phyloP scores from a whole-genome alignment of 2,113 vertebrate genomes.

The Oxyruncus cristatus region DNA sequence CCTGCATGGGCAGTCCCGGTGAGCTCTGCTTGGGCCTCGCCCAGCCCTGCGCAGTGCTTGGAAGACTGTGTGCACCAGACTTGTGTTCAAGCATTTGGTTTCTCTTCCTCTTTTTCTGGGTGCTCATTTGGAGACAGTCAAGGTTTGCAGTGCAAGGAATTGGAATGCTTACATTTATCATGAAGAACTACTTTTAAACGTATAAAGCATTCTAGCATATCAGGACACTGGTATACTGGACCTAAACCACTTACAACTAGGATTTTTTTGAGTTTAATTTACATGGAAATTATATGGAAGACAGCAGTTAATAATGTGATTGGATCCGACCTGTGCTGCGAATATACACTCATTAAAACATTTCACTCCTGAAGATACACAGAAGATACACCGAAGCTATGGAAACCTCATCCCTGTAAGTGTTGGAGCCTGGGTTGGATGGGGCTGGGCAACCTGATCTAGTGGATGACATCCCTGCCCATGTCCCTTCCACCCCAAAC shows the following conservation, averaged over 20 bases:
- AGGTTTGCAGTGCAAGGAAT: not conserved
- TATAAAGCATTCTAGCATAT: not conserved
- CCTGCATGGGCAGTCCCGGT: fast-evolving
- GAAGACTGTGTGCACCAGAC: fast-evolving
- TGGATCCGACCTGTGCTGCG: not conserved
- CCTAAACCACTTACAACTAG: not conserved
- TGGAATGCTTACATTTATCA: not conserved
- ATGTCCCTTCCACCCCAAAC: not conserved
- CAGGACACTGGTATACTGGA: not conserved
- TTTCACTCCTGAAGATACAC: not conserved
- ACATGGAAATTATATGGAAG: not conserved
- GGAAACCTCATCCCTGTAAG: fast-evolving
- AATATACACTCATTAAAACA: not conserved
- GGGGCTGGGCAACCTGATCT: not conserved
- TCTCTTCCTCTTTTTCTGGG: not conserved
- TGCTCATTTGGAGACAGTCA: not conserved
- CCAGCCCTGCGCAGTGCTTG: fast-evolving
- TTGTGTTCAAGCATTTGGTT: not conserved
- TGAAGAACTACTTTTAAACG: not conserved
- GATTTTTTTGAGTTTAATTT: not conserved
- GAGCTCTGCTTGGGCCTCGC: fast-evolving
- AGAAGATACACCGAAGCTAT: not conserved
- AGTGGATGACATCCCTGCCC: not conserved
- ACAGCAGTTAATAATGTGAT: not conserved
- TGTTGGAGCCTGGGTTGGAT: not conserved